Base-by-base conservation (phyloP, 2,797 vertebrate species). In the Sitta carolinensis region DNA sequence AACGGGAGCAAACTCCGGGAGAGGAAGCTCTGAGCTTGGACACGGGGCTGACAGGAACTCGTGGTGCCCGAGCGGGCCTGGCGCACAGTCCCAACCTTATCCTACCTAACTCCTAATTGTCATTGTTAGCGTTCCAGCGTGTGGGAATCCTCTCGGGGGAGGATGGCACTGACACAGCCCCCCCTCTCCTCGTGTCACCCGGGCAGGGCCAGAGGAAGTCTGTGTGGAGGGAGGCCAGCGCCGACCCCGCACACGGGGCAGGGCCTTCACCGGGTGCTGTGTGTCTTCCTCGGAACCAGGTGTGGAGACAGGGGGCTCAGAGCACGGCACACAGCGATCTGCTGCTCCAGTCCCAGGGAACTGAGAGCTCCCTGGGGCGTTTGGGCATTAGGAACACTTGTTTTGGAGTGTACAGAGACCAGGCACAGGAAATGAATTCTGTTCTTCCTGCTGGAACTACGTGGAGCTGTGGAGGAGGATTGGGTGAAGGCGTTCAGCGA, bases 1-100 rank as follows among this genome's bases (percentile, higher is more conserved):
- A 98, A 95, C 18, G 98, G 98, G 96, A 98, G 84, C 97, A 98
- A 97, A 3, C 98, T 98, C 34, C 85, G 95, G 10, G 93, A 98
- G 79, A 98, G 98, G 80, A 98, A 98, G 57, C 98, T 98, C 78
- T 99, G 97, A 99, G 94, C 38, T 3, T 7, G 10, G 59, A 13
- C 42, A 10, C 23, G 59, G 89, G 69, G 78, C 84, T 90, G 29
- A 20, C 40, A 12, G 76, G 92, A 85, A 55, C 95, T 84, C 1
- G 1, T 21, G n/a, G 76, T 47, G 82, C 89, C 91, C 59, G 8
- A 42, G 84, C 6, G 30, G 83, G 64, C 94, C 83, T 34, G 77
- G 74, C 32, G 94, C 89, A 68, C 93, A 38, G 80, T 78, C 79
- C 74, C 83, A 75, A 75, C 84, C 80, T 93, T 87, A 82, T 51